Percentiles rank a stretch among this genome's conserved stretches.
These are phyloP conservation scores for Pogonocherus hispidulus DNA, from an alignment of 2,888 invertebrate genomes.

Conservation along the genomic window DNA sequence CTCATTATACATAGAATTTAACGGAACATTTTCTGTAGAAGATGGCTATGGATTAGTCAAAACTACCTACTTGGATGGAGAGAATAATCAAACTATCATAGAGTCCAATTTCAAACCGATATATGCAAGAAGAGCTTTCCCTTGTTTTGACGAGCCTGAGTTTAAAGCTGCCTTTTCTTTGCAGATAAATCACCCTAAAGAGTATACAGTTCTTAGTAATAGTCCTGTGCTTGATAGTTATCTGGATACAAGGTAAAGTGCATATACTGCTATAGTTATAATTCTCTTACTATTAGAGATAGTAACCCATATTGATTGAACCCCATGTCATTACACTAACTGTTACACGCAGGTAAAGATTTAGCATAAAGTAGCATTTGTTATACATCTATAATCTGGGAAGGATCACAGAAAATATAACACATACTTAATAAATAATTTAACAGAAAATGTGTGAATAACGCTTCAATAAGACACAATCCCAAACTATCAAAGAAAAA, in stretches of 20 bases:
- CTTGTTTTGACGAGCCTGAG: constrained; percentile 16
- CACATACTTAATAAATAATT: no score
- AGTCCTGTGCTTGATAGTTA: background rate
- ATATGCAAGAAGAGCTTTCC: constrained; percentile 14
- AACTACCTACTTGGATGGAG: background rate
- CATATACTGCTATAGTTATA: no score
- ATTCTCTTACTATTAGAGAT: no score
- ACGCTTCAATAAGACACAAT: no score
- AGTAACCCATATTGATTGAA: no score
- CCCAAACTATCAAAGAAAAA: no score
- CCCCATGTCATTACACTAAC: no score
- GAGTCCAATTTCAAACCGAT: constrained; percentile 8
- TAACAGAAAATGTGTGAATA: no score
- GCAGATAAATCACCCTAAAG: background rate
- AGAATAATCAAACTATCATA: background rate
- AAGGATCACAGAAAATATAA: no score
- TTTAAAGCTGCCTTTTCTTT: background rate
- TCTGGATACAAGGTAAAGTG: background rate
- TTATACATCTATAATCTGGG: no score
- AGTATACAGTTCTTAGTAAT: constrained; percentile 9
- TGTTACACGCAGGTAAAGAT: no score
- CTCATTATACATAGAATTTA: background rate
- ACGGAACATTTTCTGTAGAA: background rate
- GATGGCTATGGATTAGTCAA: constrained; percentile 6
- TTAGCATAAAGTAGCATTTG: no score